Evolutionary conservation across 1,140 invertebrate species (phyloP).

Genomic region (Holotrichia oblita): DNA sequence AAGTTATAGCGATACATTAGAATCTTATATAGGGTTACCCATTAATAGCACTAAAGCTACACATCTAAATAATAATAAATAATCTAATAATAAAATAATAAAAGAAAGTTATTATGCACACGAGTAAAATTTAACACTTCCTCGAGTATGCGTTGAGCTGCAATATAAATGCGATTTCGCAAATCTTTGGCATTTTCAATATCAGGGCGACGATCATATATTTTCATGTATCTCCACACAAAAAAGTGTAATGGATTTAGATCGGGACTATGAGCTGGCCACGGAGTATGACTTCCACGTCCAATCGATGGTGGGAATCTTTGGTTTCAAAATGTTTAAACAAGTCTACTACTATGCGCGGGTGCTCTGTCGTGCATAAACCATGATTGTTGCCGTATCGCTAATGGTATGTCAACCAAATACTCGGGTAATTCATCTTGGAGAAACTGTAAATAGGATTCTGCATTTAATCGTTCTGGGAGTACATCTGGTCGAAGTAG

Average conservation of each 20-base stretch:
- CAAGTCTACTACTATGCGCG: slow-evolving; percentile 41
- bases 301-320: background rate
- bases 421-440: slow-evolving; percentile 50
- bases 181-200: background rate
- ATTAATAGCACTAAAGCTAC: too few species aligned
- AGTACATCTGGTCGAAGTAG: slow-evolving; percentile 58
- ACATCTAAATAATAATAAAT: too few species aligned
- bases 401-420: slow-evolving; percentile 50
- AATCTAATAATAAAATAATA: too few species aligned
- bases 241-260: slow-evolving; percentile 1
- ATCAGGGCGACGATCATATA: background rate
- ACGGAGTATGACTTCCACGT: slow-evolving; percentile 6
- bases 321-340: background rate
- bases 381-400: slow-evolving; percentile 50
- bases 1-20: too few species aligned
- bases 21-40: too few species aligned
- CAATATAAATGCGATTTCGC: background rate
- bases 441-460: slow-evolving; percentile 54
- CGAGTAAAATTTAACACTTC: background rate
- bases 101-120: background rate
- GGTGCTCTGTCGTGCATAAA: slow-evolving; percentile 55
- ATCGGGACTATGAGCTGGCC: background rate
- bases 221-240: background rate
- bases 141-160: background rate
- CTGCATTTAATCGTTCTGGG: slow-evolving; percentile 52